A percentile compares a stretch with the other conserved stretches of the same genome.
Conservation (phyloP, 1,140 invertebrate species). For the Penaeus chinensis region DNA sequence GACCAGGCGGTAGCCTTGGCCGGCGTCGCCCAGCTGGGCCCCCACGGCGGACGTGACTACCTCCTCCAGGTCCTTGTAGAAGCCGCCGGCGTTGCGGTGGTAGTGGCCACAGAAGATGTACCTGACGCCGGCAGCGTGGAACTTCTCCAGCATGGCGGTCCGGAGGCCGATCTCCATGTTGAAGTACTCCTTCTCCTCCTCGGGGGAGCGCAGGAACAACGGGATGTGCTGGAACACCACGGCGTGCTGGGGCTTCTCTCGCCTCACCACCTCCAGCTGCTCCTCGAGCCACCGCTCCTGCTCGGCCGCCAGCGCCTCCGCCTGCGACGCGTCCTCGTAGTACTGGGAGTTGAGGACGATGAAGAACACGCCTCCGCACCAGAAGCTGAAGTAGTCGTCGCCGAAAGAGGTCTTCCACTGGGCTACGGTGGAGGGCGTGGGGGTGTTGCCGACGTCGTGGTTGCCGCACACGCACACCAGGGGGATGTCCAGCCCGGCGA, state of each 20-base stretch:
- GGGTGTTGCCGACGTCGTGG: constrained; percentile 73
- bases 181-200: constrained; percentile 70
- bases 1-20: constrained; percentile 71
- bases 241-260: constrained; percentile 66
- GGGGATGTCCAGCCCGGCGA: constrained; percentile 70
- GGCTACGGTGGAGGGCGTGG: constrained; percentile 68
- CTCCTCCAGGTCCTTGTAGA: constrained; percentile 69
- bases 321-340: constrained; percentile 66
- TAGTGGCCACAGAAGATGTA: constrained; percentile 74
- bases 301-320: constrained; percentile 66
- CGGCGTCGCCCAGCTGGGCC: constrained; percentile 69
- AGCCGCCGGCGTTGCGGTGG: constrained; percentile 72
- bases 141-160: constrained; percentile 68
- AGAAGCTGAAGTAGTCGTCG: constrained; percentile 74
- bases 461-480: constrained; percentile 74
- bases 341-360: constrained; percentile 73
- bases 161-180: constrained; percentile 68
- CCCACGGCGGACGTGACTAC: constrained; percentile 73
- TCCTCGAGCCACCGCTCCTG: constrained; percentile 70
- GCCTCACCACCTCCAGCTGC: constrained; percentile 65
- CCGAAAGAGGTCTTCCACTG: constrained; percentile 70
- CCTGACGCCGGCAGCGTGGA: constrained; percentile 68
- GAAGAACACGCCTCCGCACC: constrained; percentile 72
- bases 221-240: constrained; percentile 75
- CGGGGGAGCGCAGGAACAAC: constrained; percentile 69